These are phyloP conservation scores for Oxygymnocypris stewartii DNA, from an alignment of 2,113 vertebrate species.

Conservation along the genomic window DNA sequence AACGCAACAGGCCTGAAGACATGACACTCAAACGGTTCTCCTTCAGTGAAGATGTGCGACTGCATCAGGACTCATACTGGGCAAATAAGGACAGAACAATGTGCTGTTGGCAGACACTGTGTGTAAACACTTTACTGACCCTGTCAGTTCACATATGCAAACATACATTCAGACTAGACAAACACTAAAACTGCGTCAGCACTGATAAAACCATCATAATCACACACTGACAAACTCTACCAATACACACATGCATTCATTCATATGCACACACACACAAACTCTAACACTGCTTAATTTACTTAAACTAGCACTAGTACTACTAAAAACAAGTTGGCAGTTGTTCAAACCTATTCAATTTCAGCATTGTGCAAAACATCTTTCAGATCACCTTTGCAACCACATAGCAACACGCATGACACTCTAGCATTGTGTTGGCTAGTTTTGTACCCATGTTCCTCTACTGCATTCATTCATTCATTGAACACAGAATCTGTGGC, in stretches of 20 bases:
- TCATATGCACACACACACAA: neutral
- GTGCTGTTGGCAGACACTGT: neutral
- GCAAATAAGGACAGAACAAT: neutral
- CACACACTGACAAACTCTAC: neutral
- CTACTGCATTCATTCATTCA: neutral
- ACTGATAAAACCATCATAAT: neutral
- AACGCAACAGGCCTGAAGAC: neutral
- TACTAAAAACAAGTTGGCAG: neutral
- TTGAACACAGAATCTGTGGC: neutral
- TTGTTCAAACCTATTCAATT: no score
- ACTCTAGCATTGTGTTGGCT: neutral
- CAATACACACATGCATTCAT: neutral
- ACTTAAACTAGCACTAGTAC: no score
- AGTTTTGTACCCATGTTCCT: neutral
- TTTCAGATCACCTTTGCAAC: neutral
- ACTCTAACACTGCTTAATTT: neutral
- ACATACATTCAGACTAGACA: conserved; percentile 19
- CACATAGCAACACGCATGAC: neutral
- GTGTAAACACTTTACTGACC: neutral
- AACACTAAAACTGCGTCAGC: conserved; percentile 18
- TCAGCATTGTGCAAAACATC: no score
- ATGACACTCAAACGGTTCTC: neutral
- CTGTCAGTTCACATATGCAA: conserved; percentile 27
- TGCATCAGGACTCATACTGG: neutral
- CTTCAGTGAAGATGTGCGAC: neutral